Percentiles rank a stretch among this genome's conserved stretches.
phyloP scores from a whole-genome alignment of 2,888 invertebrate genomes.

The Pyrgus malvae region DNA sequence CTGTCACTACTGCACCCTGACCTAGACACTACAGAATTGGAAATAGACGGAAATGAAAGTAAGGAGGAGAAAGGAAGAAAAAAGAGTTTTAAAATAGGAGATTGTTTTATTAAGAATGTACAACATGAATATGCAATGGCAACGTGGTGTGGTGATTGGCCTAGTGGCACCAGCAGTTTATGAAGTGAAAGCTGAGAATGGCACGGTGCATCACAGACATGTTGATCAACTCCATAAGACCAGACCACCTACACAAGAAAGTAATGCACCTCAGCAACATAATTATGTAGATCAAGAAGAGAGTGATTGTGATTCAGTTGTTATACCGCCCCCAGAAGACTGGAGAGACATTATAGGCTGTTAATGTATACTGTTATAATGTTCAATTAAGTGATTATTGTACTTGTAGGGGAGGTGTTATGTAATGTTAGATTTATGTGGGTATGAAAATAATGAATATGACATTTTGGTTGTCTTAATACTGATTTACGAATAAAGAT shows the following conservation, averaged over 20 bases:
- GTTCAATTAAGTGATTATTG: background rate
- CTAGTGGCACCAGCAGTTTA: conserved; percentile 6
- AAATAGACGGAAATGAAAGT: background rate
- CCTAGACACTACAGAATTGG: conserved; percentile 4
- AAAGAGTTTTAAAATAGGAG: conserved; percentile 11
- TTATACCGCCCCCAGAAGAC: conserved; percentile 4
- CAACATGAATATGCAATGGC: conserved; percentile 8
- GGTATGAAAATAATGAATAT: background rate
- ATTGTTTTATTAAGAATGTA: conserved; percentile 14
- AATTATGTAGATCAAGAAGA: conserved; percentile 6
- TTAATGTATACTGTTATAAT: background rate
- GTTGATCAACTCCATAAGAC: conserved; percentile 10
- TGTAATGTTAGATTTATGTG: background rate
- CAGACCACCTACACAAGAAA: background rate
- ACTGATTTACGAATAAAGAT: no score
- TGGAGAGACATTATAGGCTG: conserved; percentile 5
- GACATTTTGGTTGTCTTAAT: no score
- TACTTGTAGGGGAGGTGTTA: conserved; percentile 6
- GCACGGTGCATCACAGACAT: background rate
- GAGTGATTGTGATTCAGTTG: background rate
- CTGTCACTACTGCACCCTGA: conserved; percentile 17
- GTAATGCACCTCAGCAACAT: background rate
- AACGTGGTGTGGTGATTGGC: background rate
- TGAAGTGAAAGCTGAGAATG: conserved; percentile 4
- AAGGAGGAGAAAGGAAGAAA: background rate